Conservation (phyloP, 2,797 vertebrate species). For the Sebastes cheni region DNA sequence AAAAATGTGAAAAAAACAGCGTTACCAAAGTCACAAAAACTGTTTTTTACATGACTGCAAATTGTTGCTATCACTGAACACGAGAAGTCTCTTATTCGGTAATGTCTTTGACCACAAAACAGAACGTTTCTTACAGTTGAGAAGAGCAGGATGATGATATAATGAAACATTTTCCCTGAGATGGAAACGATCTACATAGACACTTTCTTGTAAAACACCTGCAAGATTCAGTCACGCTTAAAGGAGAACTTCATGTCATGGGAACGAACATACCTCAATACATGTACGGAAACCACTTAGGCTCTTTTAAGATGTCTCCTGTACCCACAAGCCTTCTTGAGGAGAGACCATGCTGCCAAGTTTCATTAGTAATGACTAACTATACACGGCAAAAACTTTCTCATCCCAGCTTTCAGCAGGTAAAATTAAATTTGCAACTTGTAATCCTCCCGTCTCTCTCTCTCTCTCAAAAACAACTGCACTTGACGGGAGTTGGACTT, state of each 20-base stretch:
- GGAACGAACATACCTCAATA: slow-evolving; percentile 14
- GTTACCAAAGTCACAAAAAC: neutral
- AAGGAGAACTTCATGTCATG: slow-evolving; percentile 32
- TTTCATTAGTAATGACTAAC: slow-evolving; percentile 49
- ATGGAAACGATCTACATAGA: neutral
- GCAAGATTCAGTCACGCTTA: slow-evolving; percentile 13
- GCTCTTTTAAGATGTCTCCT: slow-evolving; percentile 47
- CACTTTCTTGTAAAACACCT: slow-evolving; percentile 33
- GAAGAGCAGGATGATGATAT: slow-evolving; percentile 1
- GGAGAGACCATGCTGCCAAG: slow-evolving; percentile 40
- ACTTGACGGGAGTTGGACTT: slow-evolving; percentile 34
- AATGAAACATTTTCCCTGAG: slow-evolving; percentile 32
- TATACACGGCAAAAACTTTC: slow-evolving; percentile 12
- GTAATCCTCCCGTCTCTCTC: slow-evolving; percentile 30
- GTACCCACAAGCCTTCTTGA: slow-evolving; percentile 32
- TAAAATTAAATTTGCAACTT: slow-evolving; percentile 38
- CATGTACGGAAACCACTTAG: slow-evolving; percentile 63
- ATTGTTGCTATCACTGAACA: slow-evolving; percentile 13
- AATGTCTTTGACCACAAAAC: slow-evolving; percentile 8
- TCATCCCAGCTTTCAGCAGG: slow-evolving; percentile 37
- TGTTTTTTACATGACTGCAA: neutral
- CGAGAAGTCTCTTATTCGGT: slow-evolving; percentile 9
- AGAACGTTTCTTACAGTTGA: neutral
- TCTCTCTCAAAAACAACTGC: slow-evolving; percentile 26
- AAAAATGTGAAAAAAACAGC: neutral